Evolutionary conservation across 2,113 vertebrate genomes (phyloP).

Genomic region (Zapus hudsonius): DNA sequence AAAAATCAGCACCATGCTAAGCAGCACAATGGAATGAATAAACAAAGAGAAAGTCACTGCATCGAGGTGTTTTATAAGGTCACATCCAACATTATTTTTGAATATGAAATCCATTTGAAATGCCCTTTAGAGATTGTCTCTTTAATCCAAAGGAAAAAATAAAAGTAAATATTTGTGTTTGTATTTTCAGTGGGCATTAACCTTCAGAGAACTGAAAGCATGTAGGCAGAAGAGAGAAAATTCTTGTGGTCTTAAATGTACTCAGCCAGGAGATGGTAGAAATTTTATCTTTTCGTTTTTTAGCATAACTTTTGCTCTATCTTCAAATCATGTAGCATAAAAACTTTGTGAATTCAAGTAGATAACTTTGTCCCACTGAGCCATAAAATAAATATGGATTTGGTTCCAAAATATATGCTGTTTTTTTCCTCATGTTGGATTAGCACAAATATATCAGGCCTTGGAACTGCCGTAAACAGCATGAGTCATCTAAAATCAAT

Average conservation of each 20-base stretch:
- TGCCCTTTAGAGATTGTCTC: constrained; percentile 58
- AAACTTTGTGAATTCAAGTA: constrained; percentile 39
- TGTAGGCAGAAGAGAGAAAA: neutral
- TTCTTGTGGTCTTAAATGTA: constrained; percentile 52
- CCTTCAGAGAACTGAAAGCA: constrained; percentile 49
- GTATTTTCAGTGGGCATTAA: constrained; percentile 60
- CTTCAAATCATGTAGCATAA: constrained; percentile 32
- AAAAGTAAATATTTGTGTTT: constrained; percentile 68
- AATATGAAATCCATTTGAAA: constrained; percentile 66
- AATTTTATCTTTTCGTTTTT: constrained; percentile 15
- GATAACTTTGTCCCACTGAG: constrained; percentile 9
- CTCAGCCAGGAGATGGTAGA: neutral
- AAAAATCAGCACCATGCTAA: neutral
- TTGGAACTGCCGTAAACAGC: neutral
- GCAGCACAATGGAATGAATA: constrained; percentile 41
- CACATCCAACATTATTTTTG: constrained; percentile 55
- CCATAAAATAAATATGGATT: constrained; percentile 59
- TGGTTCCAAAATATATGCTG: constrained; percentile 35
- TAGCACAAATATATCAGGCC: constrained; percentile 47
- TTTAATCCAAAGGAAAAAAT: constrained; percentile 59
- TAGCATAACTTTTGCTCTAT: neutral
- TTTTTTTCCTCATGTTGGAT: constrained; percentile 1
- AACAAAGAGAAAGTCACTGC: constrained; percentile 26
- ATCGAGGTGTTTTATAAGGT: constrained; percentile 70
- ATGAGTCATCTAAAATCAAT: constrained; percentile 64